phyloP scores from a whole-genome alignment of 2,113 vertebrate genomes.

The Eptesicus fuscus region DNA sequence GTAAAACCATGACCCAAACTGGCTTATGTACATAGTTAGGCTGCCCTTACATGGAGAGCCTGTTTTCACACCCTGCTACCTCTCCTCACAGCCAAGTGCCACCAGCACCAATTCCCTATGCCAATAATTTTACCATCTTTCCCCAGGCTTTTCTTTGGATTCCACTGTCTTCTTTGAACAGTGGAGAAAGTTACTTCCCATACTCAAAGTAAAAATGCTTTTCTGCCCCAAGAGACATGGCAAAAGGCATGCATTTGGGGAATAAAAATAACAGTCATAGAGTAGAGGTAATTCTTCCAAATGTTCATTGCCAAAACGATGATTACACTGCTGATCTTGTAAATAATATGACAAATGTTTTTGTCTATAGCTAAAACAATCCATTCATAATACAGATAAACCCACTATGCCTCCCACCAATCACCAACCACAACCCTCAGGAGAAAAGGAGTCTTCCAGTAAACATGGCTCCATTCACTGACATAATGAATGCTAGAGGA shows the following conservation, averaged over 20 bases:
- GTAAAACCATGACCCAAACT: background rate
- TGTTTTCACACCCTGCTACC: background rate
- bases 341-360: background rate
- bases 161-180: background rate
- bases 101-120: background rate
- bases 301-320: background rate
- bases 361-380: background rate
- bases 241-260: background rate
- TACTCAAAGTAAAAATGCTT: background rate
- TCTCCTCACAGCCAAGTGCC: background rate
- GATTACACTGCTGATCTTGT: background rate
- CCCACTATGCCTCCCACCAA: background rate
- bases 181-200: background rate
- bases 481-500: background rate
- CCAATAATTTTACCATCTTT: background rate
- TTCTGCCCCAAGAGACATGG: background rate
- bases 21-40: background rate
- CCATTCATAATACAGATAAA: background rate
- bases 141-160: background rate
- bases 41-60: background rate
- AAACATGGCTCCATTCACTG: background rate
- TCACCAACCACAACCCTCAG: background rate
- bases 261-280: background rate
- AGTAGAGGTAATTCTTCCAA: background rate
- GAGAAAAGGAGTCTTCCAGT: background rate